Conservation (phyloP, 1,140 invertebrate genomes). For the Dendrolimus kikuchii region DNA sequence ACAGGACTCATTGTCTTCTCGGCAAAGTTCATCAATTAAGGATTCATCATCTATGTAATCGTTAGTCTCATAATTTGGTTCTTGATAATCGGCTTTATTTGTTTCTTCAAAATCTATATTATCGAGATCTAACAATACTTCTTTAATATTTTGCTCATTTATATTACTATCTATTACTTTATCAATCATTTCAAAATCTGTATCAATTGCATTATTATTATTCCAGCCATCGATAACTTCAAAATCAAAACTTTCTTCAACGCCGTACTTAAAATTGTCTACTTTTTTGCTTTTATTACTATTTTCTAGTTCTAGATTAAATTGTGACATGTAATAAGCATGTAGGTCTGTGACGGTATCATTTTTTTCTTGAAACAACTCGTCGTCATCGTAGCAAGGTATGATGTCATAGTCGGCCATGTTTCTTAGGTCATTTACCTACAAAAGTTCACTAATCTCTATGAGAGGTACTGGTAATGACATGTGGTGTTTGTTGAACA, state of each 20-base stretch:
- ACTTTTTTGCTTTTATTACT: conserved; percentile 38
- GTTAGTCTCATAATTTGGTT: conserved; percentile 29
- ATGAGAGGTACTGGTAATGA: conserved; percentile 45
- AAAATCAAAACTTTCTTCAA: conserved; percentile 61
- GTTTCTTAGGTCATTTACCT: conserved; percentile 57
- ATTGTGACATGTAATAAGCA: conserved; percentile 63
- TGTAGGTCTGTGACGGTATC: conserved; percentile 54
- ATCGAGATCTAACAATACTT: conserved; percentile 58
- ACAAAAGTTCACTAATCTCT: conserved; percentile 55
- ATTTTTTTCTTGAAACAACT: conserved; percentile 47
- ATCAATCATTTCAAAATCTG: conserved; percentile 54
- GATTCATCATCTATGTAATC: conserved; percentile 65
- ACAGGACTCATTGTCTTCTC: conserved; percentile 52
- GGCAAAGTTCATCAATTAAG: conserved; percentile 55
- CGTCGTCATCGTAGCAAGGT: conserved; percentile 42
- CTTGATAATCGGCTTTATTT: conserved; percentile 38
- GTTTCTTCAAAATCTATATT: conserved; percentile 57
- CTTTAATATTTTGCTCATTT: conserved; percentile 60
- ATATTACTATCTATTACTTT: conserved; percentile 52
- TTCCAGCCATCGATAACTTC: conserved; percentile 51
- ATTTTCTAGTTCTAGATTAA: conserved; percentile 60
- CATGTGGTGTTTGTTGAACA: conserved; percentile 48
- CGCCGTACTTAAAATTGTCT: conserved; percentile 51
- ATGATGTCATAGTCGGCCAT: conserved; percentile 60
- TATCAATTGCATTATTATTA: conserved; percentile 19